Evolutionary conservation across 2,113 vertebrate genomes (phyloP).

Genomic region (Hemiscyllium ocellatum): DNA sequence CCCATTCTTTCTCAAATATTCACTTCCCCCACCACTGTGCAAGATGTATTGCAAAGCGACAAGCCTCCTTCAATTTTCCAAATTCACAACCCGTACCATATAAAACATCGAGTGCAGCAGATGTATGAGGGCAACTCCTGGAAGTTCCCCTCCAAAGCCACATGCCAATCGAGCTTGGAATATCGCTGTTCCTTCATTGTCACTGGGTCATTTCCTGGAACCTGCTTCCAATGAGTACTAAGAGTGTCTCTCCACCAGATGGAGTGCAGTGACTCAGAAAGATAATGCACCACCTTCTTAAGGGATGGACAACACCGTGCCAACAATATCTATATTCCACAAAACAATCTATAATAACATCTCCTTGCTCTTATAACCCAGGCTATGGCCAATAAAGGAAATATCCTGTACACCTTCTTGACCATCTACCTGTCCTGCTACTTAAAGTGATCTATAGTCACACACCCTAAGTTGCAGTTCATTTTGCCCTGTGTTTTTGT

Average conservation of each 20-base stretch:
- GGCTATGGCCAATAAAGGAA: too few relatives aligned
- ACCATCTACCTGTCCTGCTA: background rate
- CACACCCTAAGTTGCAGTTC: background rate
- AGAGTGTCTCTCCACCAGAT: background rate
- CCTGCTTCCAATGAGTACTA: background rate
- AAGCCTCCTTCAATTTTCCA: too few relatives aligned
- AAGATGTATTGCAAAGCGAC: too few relatives aligned
- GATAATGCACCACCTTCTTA: background rate
- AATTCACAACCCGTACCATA: too few relatives aligned
- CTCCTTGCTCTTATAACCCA: background rate
- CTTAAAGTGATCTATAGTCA: background rate
- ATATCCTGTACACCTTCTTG: background rate
- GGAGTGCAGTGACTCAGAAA: background rate
- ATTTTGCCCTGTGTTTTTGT: too few relatives aligned
- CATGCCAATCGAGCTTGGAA: background rate
- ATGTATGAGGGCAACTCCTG: too few relatives aligned
- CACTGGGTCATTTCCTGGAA: background rate
- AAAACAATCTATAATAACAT: background rate
- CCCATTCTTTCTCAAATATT: too few relatives aligned
- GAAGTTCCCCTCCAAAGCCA: background rate
- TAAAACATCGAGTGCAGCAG: too few relatives aligned
- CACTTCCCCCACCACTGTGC: too few relatives aligned
- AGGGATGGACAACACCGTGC: background rate
- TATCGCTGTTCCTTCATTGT: background rate
- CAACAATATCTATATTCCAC: background rate